phyloP scores from a whole-genome alignment of 2,888 invertebrate species.

The Escarpia spicata region DNA sequence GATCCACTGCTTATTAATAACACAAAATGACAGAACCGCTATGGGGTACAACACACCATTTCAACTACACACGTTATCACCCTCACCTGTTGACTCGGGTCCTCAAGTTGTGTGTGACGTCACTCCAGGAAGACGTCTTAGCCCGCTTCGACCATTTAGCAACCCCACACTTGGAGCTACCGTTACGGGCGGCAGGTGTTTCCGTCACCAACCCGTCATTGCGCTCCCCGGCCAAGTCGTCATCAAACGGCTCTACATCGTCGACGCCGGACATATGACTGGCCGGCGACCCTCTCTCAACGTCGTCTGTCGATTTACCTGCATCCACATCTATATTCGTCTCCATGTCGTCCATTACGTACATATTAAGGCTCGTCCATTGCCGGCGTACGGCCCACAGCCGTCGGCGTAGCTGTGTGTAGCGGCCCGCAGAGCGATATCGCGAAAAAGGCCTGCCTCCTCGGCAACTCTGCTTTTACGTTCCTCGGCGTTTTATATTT shows the following conservation, averaged over 20 bases:
- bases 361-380: conserved; percentile 13
- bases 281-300: not conserved
- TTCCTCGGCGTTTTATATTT: not conserved
- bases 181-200: not conserved
- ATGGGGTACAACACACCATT: not conserved
- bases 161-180: not conserved
- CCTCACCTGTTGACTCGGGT: not conserved
- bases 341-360: not conserved
- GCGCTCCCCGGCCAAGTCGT: not conserved
- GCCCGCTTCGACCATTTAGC: not conserved
- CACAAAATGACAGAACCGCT: not conserved
- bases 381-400: not conserved
- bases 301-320: not conserved
- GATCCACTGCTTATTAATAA: not conserved
- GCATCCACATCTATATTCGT: not conserved
- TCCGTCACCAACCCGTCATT: not conserved
- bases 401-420: not conserved
- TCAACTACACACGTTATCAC: not conserved
- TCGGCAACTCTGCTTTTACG: not conserved
- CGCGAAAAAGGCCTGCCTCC: not conserved
- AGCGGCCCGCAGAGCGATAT: not conserved
- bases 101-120: not conserved
- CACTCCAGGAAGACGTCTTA: not conserved
- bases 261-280: not conserved
- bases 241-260: not conserved